Evolutionary conservation across 2,113 vertebrate genomes (phyloP), one percentile per base, ranked within the genome.

Genomic region (Ornithorhynchus anatinus): DNA sequence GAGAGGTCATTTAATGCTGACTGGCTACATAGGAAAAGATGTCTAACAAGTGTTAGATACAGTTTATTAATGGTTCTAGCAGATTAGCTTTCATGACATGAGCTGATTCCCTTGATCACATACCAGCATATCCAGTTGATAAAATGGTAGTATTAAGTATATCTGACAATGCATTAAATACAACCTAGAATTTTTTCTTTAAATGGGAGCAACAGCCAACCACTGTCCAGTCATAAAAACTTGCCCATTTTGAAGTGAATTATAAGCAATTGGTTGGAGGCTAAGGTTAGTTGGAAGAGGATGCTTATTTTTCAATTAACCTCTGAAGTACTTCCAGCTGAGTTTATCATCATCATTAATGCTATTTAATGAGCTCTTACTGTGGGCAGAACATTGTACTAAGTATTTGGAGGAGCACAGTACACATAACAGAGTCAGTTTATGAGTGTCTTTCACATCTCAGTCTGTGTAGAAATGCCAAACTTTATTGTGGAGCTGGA

Each of bases 121-220:
- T 85, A 75, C 69, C 50, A 60, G 80, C 65, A 37, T 75, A 86
- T 72, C 76, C 84, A 52, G 45, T 85, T 85, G 80, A 86, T 86
- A 76, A 84, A 85, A 72, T 80, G 77, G 53, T 77, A 64, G 61
- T 48, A 59, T 83, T 85, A 89, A 80, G 70, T 71, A 79, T 61
- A 32, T 52, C 58, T 85, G 84, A 84, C 80, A 77, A 43, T 72
- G 68, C 78, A 72, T 31, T 79, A 80, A 80, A 75, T 84, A 77
- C 45, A 79, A 29, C 62, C 72, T 80, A n/a, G n/a, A n/a, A n/a
- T n/a, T n/a, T n/a, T n/a, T n/a, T 86, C 86, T 86, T 86, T 82
- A 82, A 81, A 12, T 4, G 39, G 47, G 58, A 85, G 27, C 2
- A 20, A 42, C 69, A 75, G 57, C 57, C 31, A 65, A 51, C 45